These are phyloP conservation scores for Pitangus sulphuratus DNA, from an alignment of 2,797 vertebrate species.

Conservation along the genomic window DNA sequence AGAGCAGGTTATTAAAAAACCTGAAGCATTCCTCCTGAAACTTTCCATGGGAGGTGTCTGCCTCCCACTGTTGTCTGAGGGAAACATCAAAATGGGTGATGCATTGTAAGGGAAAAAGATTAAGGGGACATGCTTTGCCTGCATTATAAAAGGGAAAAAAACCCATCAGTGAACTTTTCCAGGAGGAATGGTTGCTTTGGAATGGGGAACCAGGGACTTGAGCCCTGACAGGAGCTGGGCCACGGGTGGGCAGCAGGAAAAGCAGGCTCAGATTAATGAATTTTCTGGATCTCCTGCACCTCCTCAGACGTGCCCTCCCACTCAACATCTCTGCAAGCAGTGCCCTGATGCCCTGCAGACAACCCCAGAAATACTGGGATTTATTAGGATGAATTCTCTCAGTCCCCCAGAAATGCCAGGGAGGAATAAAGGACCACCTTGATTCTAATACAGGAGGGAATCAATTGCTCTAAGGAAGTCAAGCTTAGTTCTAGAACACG, in stretches of 20 bases:
- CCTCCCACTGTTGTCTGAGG: background rate
- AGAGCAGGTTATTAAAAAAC: background rate
- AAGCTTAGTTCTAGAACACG: background rate
- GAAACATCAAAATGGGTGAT: background rate
- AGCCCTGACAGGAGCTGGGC: background rate
- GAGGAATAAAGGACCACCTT: background rate
- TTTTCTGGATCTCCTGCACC: background rate
- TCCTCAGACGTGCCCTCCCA: rapidly evolving
- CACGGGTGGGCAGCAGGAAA: background rate
- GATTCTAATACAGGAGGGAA: background rate
- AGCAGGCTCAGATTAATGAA: background rate
- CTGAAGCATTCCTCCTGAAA: background rate
- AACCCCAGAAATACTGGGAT: background rate
- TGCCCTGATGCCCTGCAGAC: background rate
- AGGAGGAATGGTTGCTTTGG: background rate
- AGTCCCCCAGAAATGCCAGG: background rate
- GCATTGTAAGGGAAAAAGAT: background rate
- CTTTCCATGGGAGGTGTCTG: background rate
- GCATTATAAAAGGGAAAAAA: background rate
- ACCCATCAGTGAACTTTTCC: background rate
- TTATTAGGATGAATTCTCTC: background rate
- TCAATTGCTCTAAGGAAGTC: background rate
- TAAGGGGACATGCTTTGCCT: background rate
- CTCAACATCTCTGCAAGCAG: background rate
- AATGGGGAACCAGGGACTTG: background rate